Conservation (phyloP, 2,888 invertebrate genomes). For the Xylota segnis region DNA sequence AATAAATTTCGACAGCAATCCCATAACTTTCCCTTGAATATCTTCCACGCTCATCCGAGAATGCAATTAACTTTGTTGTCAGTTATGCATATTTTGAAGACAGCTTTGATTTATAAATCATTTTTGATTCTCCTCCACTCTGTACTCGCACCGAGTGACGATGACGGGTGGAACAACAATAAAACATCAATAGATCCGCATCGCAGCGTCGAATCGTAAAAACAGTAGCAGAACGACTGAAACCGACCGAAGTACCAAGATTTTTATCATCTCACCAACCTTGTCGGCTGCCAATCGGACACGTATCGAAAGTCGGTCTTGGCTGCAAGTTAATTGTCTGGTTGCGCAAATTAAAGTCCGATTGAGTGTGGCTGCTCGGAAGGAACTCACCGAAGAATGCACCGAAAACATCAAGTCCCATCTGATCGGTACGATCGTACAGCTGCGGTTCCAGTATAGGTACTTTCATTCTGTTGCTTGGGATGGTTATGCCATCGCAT, state of each 20-base stretch:
- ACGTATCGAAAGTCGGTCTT: conserved; percentile 32
- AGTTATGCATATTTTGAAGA: background rate
- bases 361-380: conserved; percentile 43
- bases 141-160: background rate
- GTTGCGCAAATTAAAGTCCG: conserved; percentile 55
- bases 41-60: background rate
- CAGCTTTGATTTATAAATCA: background rate
- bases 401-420: conserved; percentile 31
- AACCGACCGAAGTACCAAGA: conserved; percentile 3
- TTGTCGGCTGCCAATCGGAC: conserved; percentile 37
- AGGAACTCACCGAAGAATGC: conserved; percentile 7
- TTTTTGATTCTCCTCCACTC: conserved; percentile 10
- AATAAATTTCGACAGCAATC: too few relatives aligned
- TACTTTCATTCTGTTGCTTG: too few relatives aligned
- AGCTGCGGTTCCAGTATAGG: background rate
- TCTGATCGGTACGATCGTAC: background rate
- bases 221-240: conserved; percentile 14
- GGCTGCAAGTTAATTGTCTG: conserved; percentile 45
- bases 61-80: background rate
- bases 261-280: conserved; percentile 28
- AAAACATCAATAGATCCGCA: conserved; percentile 42
- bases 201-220: conserved; percentile 34
- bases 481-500: conserved; percentile 45
- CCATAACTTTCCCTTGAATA: background rate
- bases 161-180: background rate